Evolutionary conservation across 37 sponge, comb jelly and placozoan genomes (phyloP), one percentile per base, ranked within the genome.

Genomic region (Dysidea cf. avara): DNA sequence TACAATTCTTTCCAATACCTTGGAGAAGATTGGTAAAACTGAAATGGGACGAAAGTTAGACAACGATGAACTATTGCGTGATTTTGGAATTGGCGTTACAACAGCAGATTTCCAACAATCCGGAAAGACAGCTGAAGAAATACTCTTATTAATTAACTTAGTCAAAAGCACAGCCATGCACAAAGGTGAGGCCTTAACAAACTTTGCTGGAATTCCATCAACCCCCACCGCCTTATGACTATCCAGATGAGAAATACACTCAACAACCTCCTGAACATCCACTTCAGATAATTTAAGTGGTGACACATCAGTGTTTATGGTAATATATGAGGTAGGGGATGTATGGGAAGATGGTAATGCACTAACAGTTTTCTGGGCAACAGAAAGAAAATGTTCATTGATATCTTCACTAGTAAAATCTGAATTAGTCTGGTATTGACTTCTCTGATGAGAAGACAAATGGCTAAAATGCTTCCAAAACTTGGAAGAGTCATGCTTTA

Each of bases 21-120:
- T 76, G 25, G 66, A 65, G 36, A 76, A 7, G 20, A 76, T 66
- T 12, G 77, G 77, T 1, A 64, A 9, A 0, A 76, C 77, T 17
- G 77, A 76, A 26, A 76, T 24, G 0, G 77, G 77, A n/a, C 66
- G 54, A 25, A 65, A 76, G 77, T 76, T 64, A 17, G 53, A 50
- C 17, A 50, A n/a, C n/a, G 18, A 2, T 22, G 29, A 35, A 20
- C 32, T 7, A 61, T 56, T 32, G 31, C 39, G 2, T 33, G 56
- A 3, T 24, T 71, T 71, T 18, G 55, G 71, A 34, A 71, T 39
- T 29, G 71, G 71, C 1, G 71, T 71, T 1, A 71, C 60, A 59
- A 61, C 60, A 40, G 61, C 61, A 18, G 39, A 29, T 12, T 73
- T 73, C 74, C 74, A 73, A 34, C 47, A 34, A 22, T 48, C 14